These are phyloP conservation scores for Holotrichia oblita DNA, from an alignment of 1,140 invertebrate species.

Conservation along the genomic window DNA sequence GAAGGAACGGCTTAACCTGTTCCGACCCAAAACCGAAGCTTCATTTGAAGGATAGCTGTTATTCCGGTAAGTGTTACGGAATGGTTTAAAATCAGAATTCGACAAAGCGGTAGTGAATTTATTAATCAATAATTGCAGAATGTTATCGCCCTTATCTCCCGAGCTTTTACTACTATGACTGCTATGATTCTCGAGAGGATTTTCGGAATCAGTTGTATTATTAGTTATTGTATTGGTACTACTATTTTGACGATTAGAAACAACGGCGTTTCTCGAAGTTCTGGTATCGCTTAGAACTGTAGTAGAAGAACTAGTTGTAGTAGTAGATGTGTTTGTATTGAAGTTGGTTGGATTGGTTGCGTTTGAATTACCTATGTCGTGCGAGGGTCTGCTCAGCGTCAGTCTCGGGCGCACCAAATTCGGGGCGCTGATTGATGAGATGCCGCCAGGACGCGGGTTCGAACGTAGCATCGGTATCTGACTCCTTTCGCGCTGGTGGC, in stretches of 20 bases:
- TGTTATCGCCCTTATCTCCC: slow-evolving; percentile 44
- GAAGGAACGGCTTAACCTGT: slow-evolving; percentile 57
- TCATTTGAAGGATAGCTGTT: slow-evolving; percentile 57
- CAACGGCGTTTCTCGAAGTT: not conserved
- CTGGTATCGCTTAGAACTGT: not conserved
- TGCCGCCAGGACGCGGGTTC: slow-evolving; percentile 59
- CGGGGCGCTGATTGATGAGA: slow-evolving; percentile 73
- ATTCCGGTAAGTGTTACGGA: slow-evolving; percentile 53
- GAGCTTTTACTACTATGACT: too few species aligned
- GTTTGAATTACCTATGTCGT: slow-evolving; percentile 68
- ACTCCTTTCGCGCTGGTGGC: slow-evolving; percentile 88
- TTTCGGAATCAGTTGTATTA: too few species aligned
- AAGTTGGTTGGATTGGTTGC: slow-evolving; percentile 23
- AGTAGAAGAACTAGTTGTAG: slow-evolving; percentile 7
- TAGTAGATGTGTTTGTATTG: not conserved
- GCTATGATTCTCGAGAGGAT: too few species aligned
- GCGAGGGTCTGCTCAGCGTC: slow-evolving; percentile 63
- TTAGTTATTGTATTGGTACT: too few species aligned
- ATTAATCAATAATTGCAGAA: slow-evolving; percentile 55
- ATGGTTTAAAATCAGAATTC: slow-evolving; percentile 52
- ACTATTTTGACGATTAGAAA: slow-evolving; percentile 2
- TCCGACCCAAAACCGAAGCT: slow-evolving; percentile 51
- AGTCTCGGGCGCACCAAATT: slow-evolving; percentile 81
- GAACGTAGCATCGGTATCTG: slow-evolving; percentile 66
- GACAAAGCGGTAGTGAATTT: slow-evolving; percentile 54